Evolutionary conservation across 2,797 vertebrate genomes (phyloP).

Genomic region (Phalanger gymnotis): DNA sequence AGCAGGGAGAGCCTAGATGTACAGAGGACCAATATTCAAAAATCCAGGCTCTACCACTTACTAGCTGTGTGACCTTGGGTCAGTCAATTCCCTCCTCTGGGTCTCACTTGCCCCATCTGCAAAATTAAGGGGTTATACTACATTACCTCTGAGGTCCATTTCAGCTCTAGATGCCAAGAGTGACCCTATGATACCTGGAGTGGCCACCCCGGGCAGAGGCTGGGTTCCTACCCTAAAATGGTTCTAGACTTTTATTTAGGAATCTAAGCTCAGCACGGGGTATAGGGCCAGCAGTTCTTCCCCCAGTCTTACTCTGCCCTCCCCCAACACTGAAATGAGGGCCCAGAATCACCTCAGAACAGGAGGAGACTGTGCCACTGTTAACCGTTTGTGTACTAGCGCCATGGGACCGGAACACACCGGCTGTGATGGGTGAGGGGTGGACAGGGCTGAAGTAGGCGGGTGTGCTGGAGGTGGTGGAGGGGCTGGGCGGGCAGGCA

Average conservation of each 20-base stretch:
- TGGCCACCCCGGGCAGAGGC: too few species aligned
- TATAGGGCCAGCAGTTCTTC: too few species aligned
- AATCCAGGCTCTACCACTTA: neutral
- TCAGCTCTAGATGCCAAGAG: neutral
- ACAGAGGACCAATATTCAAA: neutral
- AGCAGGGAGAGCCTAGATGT: neutral
- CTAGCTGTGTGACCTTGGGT: neutral
- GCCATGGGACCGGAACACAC: constrained; percentile 90
- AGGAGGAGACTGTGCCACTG: constrained; percentile 88
- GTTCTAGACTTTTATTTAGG: too few species aligned
- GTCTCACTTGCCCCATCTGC: neutral
- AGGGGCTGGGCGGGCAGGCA: constrained; percentile 84
- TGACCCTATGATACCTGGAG: too few species aligned
- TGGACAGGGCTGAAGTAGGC: constrained; percentile 86
- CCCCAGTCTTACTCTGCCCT: too few species aligned
- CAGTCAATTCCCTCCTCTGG: neutral
- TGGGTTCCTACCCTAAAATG: too few species aligned
- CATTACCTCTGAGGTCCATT: neutral
- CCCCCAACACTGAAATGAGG: neutral
- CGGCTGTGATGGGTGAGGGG: constrained; percentile 88
- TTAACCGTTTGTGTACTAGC: constrained; percentile 86
- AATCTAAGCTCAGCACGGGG: neutral
- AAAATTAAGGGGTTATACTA: neutral
- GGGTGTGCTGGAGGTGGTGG: constrained; percentile 87
- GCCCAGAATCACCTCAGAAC: constrained; percentile 89